Base-by-base conservation (phyloP, 1,140 invertebrate species). In the Pseudomyrmex pallidus region DNA sequence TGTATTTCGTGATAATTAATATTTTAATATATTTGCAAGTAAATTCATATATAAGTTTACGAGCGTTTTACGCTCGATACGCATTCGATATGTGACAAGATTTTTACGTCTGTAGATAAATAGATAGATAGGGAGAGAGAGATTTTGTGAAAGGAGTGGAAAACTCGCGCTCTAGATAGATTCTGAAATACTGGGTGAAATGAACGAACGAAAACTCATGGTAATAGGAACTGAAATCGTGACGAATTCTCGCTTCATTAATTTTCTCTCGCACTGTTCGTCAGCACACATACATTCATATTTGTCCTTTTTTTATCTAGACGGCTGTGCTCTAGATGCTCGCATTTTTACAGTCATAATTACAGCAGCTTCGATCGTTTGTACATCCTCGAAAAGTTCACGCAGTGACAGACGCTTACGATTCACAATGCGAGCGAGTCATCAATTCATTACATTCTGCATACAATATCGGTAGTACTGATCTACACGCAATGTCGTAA, bases 241-340 rank as follows among this genome's bases (percentile, higher is more conserved):
- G 35, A 13, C 59, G n/a, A 20, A 25, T 15, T 64, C 66, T 64
- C 66, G 82, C 64, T 46, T 12, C 72, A 56, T 85, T 85, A 86
- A 78, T 25, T 35, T 35, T 61, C 25, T 1, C 44, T 64, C 50
- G 13, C 15, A 35, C 54, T 15, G 50, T n/a, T 52, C 13, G 13
- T 70, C 63, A 17, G 35, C 4, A 17, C 20, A 62, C 15, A 46
- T 35, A 46, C 25, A 61, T 74, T 61, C 48, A 10, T 8, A 85
- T 57, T 13, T 12, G 8, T 10, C 59, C 13, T 17, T 22, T 17
- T 77, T 72, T 59, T 12, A 35, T 35, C 5, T 35, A 35, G 35
- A 15, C 12, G 1, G 1, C 12, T 17, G 54, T 12, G 57, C n/a
- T 50, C 63, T 52, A n/a, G 52, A 63, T 7, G 25, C 15, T 52